These are phyloP conservation scores for Mormyrus hasselquistii DNA, from an alignment of 2,797 vertebrate genomes.

Conservation along the genomic window DNA sequence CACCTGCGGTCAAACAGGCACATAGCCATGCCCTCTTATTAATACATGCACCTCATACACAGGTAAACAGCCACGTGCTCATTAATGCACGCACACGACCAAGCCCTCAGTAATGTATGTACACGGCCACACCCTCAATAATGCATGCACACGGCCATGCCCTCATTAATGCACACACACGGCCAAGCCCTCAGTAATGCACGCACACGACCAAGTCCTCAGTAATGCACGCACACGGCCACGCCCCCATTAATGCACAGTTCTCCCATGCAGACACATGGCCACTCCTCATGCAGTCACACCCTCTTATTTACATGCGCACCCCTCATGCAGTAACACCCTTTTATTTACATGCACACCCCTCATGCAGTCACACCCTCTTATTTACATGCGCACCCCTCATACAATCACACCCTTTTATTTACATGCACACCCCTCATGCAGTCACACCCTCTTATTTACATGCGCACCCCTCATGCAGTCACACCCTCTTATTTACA, in stretches of 20 bases:
- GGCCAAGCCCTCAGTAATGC: no score
- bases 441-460: background rate
- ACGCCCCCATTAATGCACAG: no score
- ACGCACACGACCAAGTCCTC: no score
- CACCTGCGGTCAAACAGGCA: slow-evolving; percentile 60
- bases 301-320: no score
- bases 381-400: no score
- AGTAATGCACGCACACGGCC: no score
- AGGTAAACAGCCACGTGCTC: background rate
- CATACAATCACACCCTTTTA: background rate
- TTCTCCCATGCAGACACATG: background rate
- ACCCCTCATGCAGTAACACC: background rate
- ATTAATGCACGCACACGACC: background rate
- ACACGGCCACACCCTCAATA: background rate
- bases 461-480: no score
- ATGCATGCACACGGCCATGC: background rate
- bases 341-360: background rate
- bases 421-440: background rate
- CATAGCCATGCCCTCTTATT: background rate
- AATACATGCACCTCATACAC: background rate
- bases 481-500: background rate
- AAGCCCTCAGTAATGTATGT: background rate
- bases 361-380: background rate
- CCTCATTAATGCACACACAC: background rate
- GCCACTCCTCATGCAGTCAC: background rate